phyloP scores from a whole-genome alignment of 2,113 vertebrate genomes.

The Leucosticte australis region DNA sequence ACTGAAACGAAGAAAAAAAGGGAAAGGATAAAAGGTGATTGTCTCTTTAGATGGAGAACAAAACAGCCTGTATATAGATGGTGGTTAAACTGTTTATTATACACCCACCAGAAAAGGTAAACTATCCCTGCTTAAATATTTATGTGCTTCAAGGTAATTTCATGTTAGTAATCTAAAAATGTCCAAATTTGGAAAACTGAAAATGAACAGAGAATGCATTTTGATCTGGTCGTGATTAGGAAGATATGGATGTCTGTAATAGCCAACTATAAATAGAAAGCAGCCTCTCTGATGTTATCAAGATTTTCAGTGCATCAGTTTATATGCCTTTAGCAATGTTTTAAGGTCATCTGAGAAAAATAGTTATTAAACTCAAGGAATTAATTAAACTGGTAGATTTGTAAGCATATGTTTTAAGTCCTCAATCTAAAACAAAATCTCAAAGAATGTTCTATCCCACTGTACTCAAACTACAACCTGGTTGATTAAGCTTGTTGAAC shows the following conservation, averaged over 20 bases:
- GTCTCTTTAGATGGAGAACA: constrained; percentile 68
- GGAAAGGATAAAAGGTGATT: constrained; percentile 76
- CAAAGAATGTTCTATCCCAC: not conserved
- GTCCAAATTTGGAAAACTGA: constrained; percentile 25
- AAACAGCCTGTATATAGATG: constrained; percentile 59
- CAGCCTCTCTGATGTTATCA: not conserved
- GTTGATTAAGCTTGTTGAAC: not conserved
- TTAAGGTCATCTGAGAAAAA: not conserved
- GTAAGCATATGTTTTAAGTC: not conserved
- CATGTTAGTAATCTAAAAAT: constrained; percentile 49
- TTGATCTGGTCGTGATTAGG: not conserved
- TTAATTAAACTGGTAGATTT: not conserved
- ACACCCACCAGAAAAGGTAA: constrained; percentile 68
- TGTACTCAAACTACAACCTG: not conserved
- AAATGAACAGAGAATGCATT: constrained; percentile 5
- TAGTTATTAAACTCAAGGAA: not conserved
- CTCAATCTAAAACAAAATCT: not conserved
- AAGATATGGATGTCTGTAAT: not conserved
- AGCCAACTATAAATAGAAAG: not conserved
- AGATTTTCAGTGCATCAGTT: not conserved
- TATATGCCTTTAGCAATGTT: not conserved
- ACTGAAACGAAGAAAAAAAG: constrained; percentile 74
- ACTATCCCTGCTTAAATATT: constrained; percentile 68
- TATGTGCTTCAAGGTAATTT: constrained; percentile 60
- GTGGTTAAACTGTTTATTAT: constrained; percentile 74